Evolutionary conservation across 1,140 invertebrate genomes (phyloP).

Genomic region (Himalopsyche phryganea): DNA sequence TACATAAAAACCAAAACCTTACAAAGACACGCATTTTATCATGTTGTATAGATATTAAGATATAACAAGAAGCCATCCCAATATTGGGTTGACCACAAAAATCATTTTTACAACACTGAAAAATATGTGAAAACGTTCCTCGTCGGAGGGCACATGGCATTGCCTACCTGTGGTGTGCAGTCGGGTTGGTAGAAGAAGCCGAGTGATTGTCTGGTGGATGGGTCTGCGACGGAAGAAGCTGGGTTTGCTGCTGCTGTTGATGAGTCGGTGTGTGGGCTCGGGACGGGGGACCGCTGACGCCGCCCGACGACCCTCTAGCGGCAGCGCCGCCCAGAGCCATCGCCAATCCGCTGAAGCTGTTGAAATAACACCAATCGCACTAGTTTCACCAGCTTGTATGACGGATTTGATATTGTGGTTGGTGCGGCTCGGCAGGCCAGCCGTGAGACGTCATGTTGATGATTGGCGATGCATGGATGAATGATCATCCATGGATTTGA

Average conservation of each 20-base stretch:
- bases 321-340: constrained; percentile 46
- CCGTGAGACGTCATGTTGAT: too few relatives aligned
- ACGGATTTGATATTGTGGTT: too few relatives aligned
- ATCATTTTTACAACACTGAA: too few relatives aligned
- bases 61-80: too few relatives aligned
- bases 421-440: too few relatives aligned
- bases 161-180: constrained; percentile 46
- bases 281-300: constrained; percentile 40
- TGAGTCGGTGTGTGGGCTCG: constrained; percentile 39
- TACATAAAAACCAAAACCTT: too few relatives aligned
- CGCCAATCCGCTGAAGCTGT: constrained; percentile 54
- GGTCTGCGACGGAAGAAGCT: constrained; percentile 41
- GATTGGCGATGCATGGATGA: too few relatives aligned
- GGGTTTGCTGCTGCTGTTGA: constrained; percentile 43
- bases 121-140: constrained; percentile 39
- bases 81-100: too few relatives aligned
- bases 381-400: too few relatives aligned
- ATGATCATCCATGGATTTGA: too few relatives aligned
- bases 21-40: too few relatives aligned
- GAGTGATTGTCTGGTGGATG: constrained; percentile 42
- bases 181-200: constrained; percentile 19
- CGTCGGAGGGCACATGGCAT: constrained; percentile 39
- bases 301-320: constrained; percentile 38
- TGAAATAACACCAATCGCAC: constrained; percentile 19
- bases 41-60: too few relatives aligned